Percentiles rank a stretch among this genome's conserved stretches.
These are phyloP conservation scores for Chaetoderma sp. DNA, from an alignment of 2,888 invertebrate species.

Conservation along the genomic window DNA sequence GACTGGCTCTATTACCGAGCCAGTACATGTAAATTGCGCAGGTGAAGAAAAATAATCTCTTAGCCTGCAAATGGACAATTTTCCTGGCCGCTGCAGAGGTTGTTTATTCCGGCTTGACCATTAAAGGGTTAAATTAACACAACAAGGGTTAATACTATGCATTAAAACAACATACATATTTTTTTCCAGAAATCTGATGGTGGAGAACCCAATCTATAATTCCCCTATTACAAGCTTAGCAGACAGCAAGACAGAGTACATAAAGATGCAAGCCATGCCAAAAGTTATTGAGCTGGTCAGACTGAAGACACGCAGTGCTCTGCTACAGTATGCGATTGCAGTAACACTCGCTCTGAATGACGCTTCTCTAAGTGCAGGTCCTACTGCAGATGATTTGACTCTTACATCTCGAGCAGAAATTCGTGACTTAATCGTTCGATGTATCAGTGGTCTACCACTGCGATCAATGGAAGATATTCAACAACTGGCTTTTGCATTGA, in stretches of 20 bases:
- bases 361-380: conserved; percentile 31
- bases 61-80: no score
- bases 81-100: no score
- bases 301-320: conserved; percentile 43
- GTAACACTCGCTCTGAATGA: conserved; percentile 47
- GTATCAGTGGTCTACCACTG: conserved; percentile 40
- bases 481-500: conserved; percentile 45
- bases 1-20: no score
- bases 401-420: conserved; percentile 34
- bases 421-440: conserved; percentile 42
- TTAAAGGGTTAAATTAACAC: no score
- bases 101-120: no score
- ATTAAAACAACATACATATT: no score
- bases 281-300: conserved; percentile 40
- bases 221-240: conserved; percentile 20
- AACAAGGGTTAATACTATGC: no score
- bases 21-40: no score
- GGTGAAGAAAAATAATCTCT: no score
- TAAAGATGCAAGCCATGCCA: conserved; percentile 31
- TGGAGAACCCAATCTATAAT: no score
- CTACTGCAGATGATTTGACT: conserved; percentile 8
- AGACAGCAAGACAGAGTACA: conserved; percentile 35
- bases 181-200: conserved; percentile 17
- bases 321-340: conserved; percentile 50
- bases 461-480: conserved; percentile 40